Evolutionary conservation across 2,888 invertebrate species (phyloP), one percentile per base, ranked within the genome.

Genomic region (Epicampocera succincta): DNA sequence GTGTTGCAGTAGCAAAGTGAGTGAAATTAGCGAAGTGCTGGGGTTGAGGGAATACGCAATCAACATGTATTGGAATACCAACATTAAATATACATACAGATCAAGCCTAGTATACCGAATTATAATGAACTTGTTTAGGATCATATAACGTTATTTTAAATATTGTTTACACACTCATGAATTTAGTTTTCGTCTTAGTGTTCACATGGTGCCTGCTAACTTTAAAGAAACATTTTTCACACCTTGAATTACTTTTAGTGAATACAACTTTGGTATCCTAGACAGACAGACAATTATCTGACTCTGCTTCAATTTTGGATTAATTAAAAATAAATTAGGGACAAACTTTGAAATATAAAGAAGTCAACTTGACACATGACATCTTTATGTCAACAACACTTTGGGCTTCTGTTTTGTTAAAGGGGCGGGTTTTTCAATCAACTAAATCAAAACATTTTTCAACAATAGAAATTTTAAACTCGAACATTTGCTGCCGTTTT

Each of bases 301-400:
- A n/a, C n/a, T n/a, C n/a, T n/a, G n/a, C n/a, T 12, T 52, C 5
- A 25, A 25, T 25, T 25, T 25, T 25, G n/a, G n/a, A n/a, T n/a
- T 25, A 25, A 25, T 25, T 5, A 25, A 25, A 48, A 66, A n/a
- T 56, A 79, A 40, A 46, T 15, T 44, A 0, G 1, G 15, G 5
- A 9, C 38, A 38, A 15, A 25, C 15, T 33, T n/a, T 38, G 2
- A 29, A 12, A 54, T 6, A 9, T 33, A 25, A 80, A 80, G 73
- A 83, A 76, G 77, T 84, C 84, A 84, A 84, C 80, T 85, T 89
- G 88, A 89, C 88, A 88, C 88, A 85, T 87, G 88, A 88, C 89
- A 88, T 87, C 87, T 89, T 87, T 86, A 87, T 83, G 85, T 88
- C 85, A 85, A 85, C 75, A 76, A 73, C 68, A 60, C 33, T 46